A percentile compares a stretch with the other conserved stretches of the same genome.
These are phyloP conservation scores for Cantharis rustica DNA, from an alignment of 2,888 invertebrate species.

Conservation along the genomic window DNA sequence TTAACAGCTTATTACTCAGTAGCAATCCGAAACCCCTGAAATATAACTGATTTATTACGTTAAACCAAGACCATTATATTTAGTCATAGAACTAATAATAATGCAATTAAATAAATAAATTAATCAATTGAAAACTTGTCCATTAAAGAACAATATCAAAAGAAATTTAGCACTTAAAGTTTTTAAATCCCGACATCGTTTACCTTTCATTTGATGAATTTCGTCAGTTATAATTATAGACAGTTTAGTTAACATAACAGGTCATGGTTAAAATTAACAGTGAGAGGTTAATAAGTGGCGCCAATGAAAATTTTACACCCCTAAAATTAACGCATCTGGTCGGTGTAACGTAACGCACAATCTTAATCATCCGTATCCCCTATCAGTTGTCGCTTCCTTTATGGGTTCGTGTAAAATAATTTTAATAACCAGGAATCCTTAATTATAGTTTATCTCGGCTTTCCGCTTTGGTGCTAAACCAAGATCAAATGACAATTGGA, in stretches of 20 bases:
- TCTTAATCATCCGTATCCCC: constrained; percentile 38
- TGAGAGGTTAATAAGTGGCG: constrained; percentile 29
- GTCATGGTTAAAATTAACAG: constrained; percentile 7
- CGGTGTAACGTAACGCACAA: constrained; percentile 16
- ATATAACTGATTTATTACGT: not conserved
- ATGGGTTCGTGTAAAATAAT: not conserved
- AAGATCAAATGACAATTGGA: not conserved
- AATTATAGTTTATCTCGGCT: not conserved
- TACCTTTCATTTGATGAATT: not conserved
- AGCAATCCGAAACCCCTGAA: constrained; percentile 1
- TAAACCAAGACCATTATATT: not conserved
- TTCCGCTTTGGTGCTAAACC: not conserved
- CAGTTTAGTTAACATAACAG: not conserved
- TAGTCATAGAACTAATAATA: not conserved
- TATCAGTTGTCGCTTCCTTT: constrained; percentile 8
- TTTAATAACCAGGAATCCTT: constrained; percentile 6
- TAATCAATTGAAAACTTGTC: not conserved
- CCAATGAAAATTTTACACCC: constrained; percentile 22
- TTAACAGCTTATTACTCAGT: constrained; percentile 13
- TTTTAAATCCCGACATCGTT: not conserved
- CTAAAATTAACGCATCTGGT: constrained; percentile 16
- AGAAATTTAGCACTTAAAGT: not conserved
- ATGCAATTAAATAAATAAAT: not conserved
- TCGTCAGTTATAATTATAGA: not conserved
- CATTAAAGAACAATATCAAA: no score